A percentile compares a stretch with the other conserved stretches of the same genome.
Evolutionary conservation across 2,113 vertebrate species (phyloP).

Genomic region (Nipponia nippon): DNA sequence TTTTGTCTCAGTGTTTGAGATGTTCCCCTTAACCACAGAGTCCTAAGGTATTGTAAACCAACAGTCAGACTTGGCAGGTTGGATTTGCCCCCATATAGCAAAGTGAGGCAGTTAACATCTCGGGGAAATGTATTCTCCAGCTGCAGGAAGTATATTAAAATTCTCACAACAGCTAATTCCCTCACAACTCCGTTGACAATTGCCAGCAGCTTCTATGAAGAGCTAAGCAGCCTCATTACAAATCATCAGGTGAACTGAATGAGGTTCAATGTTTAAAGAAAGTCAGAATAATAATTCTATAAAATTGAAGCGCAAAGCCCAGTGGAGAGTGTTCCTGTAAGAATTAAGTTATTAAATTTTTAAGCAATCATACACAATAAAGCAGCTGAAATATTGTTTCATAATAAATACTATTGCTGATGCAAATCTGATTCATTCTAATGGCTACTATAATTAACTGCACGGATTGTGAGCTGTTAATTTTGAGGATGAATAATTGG

Average conservation of each 20-base stretch:
- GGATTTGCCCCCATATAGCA: neutral
- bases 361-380: neutral
- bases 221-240: neutral
- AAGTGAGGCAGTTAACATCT: neutral
- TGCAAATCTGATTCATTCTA: slow-evolving; percentile 35
- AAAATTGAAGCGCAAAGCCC: neutral
- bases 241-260: slow-evolving; percentile 5
- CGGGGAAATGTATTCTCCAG: neutral
- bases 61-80: neutral
- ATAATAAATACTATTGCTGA: neutral
- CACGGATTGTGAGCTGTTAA: neutral
- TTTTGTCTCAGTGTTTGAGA: neutral
- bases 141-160: neutral
- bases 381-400: neutral
- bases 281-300: neutral
- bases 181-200: neutral
- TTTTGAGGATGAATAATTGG: slow-evolving; percentile 48
- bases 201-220: neutral
- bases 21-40: neutral
- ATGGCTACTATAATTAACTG: slow-evolving; percentile 40
- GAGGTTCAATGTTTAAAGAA: neutral
- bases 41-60: neutral
- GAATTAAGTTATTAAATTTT: slow-evolving; percentile 9
- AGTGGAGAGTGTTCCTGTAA: neutral
- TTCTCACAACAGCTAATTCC: neutral